phyloP scores from a whole-genome alignment of 2,113 vertebrate genomes.

The Sinocyclocheilus maitianheensis region DNA sequence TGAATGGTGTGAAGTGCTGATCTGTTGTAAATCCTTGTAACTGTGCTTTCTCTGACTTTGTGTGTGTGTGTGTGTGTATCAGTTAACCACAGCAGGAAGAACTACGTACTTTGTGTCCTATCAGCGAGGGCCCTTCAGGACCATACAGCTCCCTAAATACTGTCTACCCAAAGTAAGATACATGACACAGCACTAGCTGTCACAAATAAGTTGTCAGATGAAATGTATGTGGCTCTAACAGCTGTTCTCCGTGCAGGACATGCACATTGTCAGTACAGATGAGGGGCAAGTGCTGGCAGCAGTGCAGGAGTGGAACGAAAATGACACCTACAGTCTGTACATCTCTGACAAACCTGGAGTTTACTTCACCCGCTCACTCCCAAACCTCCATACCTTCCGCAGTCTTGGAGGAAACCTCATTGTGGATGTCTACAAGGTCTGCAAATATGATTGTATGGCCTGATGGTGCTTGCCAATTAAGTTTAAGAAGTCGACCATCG shows the following conservation, averaged over 20 bases:
- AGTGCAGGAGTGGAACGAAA: conserved; percentile 97
- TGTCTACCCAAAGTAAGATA: conserved; percentile 90
- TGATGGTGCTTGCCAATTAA: neutral
- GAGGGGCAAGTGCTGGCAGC: conserved; percentile 95
- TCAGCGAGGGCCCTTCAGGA: conserved; percentile 88
- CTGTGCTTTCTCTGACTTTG: neutral
- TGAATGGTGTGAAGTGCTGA: conserved; percentile 5
- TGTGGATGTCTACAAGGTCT: conserved; percentile 96
- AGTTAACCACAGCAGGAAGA: conserved; percentile 92
- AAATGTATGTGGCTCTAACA: conserved; percentile 28
- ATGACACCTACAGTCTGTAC: conserved; percentile 93
- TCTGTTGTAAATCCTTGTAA: conserved; percentile 11
- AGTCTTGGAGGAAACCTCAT: conserved; percentile 90
- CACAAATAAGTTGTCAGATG: neutral
- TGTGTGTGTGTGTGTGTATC: conserved; percentile 14
- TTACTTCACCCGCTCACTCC: conserved; percentile 91
- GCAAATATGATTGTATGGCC: conserved; percentile 46
- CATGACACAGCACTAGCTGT: conserved; percentile 23
- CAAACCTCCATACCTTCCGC: conserved; percentile 89
- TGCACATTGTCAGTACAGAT: conserved; percentile 97
- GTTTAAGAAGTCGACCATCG: neutral
- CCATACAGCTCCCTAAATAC: conserved; percentile 94
- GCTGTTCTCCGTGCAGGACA: conserved; percentile 79
- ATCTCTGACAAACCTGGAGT: conserved; percentile 89
- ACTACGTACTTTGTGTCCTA: conserved; percentile 97